These are phyloP conservation scores for Pluvianellus socialis DNA, from an alignment of 2,113 vertebrate genomes.

Conservation along the genomic window DNA sequence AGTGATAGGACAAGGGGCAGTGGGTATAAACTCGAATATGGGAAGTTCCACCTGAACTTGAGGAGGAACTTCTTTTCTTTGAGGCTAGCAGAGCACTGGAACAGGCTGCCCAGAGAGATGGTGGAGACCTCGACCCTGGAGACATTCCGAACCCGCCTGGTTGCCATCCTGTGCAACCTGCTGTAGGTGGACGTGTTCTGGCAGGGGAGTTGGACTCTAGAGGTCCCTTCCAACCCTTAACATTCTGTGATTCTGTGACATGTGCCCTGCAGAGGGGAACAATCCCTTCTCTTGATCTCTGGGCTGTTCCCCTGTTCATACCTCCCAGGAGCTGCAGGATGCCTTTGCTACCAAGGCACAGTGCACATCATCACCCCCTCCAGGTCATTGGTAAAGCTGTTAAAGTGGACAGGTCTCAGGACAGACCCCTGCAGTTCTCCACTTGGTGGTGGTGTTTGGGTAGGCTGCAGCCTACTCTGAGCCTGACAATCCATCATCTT, in stretches of 20 bases:
- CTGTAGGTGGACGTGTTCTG: no score
- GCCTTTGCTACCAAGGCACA: neutral
- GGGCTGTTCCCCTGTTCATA: neutral
- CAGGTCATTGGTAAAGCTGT: neutral
- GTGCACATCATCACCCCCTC: fast-evolving
- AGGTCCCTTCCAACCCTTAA: no score
- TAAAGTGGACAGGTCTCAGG: neutral
- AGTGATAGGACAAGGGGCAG: no score
- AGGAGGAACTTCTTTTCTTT: no score
- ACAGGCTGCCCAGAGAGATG: no score
- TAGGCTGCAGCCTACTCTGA: neutral
- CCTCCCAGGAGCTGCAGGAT: neutral
- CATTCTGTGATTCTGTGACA: neutral
- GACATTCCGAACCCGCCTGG: no score
- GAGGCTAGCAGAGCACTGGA: no score
- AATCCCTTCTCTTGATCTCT: neutral
- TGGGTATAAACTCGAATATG: no score
- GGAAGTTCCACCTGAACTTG: no score
- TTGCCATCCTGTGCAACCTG: no score
- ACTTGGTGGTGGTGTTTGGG: neutral
- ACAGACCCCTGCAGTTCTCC: neutral
- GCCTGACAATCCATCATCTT: neutral
- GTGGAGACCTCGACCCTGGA: no score
- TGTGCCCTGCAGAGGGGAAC: neutral
- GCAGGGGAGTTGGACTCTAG: no score